Base-by-base conservation (phyloP, 2,797 vertebrate genomes). In the Lindbergichthys nudifrons region DNA sequence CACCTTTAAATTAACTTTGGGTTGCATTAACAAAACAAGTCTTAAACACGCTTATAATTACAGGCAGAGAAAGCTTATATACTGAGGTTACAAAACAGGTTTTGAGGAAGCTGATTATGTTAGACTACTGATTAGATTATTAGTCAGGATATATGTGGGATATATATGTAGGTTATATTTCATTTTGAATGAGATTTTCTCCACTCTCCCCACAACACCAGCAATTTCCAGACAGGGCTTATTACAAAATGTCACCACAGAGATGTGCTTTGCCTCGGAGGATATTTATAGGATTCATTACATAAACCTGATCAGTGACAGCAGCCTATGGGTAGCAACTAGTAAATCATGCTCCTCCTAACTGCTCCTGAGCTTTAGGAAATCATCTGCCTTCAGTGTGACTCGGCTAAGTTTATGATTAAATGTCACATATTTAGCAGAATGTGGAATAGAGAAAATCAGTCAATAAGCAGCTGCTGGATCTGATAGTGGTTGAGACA, bases 281-380 rank as follows among this genome's bases (percentile, higher is more conserved):
- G 77, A 79, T 88, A 85, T 90, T 90, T 89, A 84, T 91, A 86
- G 80, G 80, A 85, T 87, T 86, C 59, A 89, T 90, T 84, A 85
- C 69, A 83, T 81, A 87, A 89, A 88, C 67, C 84, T 87, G 75
- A 89, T 86, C 85, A 75, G 74, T 76, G 77, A 72, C 84, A 82
- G 84, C 79, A 79, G 78, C 77, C 82, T 80, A 73, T 81, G 73
- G 80, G 73, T 64, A 36, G 32, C 32, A 36, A 53, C 64, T 68
- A 57, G 65, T 89, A 84, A 89, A 91, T 87, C 62, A 73, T 14
- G 63, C 36, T 84, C 70, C 70, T 81, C 71, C 15, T 70, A 21
- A 30, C 58, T 82, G 75, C 70, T 65, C 61, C 73, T 72, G 74
- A 73, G 68, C 71, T 58, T 62, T 59, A 64, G 59, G 57, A 79